Conservation (phyloP, 2,888 invertebrate species). For the Herminia tarsipennalis region DNA sequence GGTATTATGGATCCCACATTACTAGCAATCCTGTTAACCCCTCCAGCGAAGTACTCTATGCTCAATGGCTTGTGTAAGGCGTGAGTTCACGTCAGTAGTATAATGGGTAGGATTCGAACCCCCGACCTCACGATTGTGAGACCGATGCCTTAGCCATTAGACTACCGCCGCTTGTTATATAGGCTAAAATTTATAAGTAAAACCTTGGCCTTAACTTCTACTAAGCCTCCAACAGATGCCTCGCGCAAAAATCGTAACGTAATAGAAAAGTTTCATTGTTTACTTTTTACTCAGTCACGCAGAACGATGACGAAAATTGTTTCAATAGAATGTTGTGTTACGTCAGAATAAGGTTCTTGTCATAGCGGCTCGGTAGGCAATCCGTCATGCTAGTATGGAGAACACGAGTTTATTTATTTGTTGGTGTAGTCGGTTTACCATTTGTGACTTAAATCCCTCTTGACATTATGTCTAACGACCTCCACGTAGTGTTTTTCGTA, state of each 20-base stretch:
- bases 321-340: constrained; percentile 7
- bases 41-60: too few species aligned
- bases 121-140: too few species aligned
- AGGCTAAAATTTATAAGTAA: too few species aligned
- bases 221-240: background rate
- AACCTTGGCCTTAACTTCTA: background rate
- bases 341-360: constrained; percentile 7
- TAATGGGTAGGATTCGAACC: too few species aligned
- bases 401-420: background rate
- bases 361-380: constrained; percentile 1
- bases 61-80: too few species aligned
- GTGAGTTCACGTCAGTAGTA: too few species aligned
- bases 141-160: too few species aligned
- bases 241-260: background rate
- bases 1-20: too few species aligned
- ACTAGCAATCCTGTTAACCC: too few species aligned
- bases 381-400: constrained; percentile 4
- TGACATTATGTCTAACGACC: too few species aligned
- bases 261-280: background rate
- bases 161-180: too few species aligned
- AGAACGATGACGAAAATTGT: constrained; percentile 10
- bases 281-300: constrained; percentile 10
- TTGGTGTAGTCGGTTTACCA: background rate
- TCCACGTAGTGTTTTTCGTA: too few species aligned
- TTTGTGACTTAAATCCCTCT: background rate